Conservation (phyloP, 2,797 vertebrate species). For the Gadopsis bispinosus region DNA sequence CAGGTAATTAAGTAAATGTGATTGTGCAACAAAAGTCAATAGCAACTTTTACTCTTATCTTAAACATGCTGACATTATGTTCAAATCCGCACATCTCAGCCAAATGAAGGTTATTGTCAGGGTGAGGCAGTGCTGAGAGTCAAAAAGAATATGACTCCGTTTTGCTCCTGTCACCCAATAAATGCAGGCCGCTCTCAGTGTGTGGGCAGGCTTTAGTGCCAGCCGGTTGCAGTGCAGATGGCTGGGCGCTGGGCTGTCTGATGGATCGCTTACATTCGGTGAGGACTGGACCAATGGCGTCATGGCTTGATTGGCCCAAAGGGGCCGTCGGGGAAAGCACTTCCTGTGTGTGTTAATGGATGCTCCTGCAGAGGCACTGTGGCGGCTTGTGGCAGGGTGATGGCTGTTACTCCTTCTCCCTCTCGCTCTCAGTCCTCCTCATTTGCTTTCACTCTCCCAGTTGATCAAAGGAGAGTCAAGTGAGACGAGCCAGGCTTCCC, state of each 20-base stretch:
- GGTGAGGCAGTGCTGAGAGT: constrained; percentile 50
- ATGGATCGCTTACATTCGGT: constrained; percentile 76
- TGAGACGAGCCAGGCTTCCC: constrained; percentile 64
- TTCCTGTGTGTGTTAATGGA: constrained; percentile 86
- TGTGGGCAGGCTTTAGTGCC: constrained; percentile 74
- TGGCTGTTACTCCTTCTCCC: constrained; percentile 62
- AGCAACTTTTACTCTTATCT: constrained; percentile 35
- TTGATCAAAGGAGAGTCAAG: constrained; percentile 69
- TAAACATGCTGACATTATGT: constrained; percentile 54
- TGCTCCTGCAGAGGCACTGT: constrained; percentile 74
- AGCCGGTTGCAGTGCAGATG: constrained; percentile 73
- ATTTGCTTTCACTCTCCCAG: constrained; percentile 67
- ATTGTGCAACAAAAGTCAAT: constrained; percentile 56
- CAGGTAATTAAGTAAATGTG: constrained; percentile 53
- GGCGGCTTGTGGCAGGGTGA: constrained; percentile 69
- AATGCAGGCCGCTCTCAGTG: constrained; percentile 58
- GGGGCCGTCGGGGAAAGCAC: constrained; percentile 78
- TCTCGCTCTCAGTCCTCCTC: constrained; percentile 24
- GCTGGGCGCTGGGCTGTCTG: constrained; percentile 75
- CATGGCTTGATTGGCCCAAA: constrained; percentile 80
- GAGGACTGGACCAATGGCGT: constrained; percentile 78
- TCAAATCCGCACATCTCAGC: constrained; percentile 49
- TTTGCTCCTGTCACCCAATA: constrained; percentile 72
- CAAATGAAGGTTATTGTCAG: constrained; percentile 57
- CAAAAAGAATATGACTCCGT: constrained; percentile 55